Evolutionary conservation across 2,113 vertebrate genomes (phyloP).

Genomic region (Myiagra hebetior): DNA sequence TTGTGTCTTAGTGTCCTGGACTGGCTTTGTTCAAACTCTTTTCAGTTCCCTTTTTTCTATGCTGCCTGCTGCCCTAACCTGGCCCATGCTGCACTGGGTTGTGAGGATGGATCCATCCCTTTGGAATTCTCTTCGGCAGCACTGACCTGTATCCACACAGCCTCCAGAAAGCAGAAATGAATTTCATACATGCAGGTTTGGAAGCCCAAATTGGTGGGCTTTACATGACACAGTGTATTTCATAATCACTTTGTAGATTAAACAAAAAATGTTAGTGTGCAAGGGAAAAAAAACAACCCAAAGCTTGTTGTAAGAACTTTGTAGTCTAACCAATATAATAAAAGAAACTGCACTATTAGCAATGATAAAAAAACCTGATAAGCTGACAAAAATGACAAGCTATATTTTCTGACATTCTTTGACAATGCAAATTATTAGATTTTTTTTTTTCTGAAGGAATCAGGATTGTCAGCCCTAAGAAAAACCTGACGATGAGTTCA

Average conservation of each 20-base stretch:
- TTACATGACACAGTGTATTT: background rate
- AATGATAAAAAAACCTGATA: background rate
- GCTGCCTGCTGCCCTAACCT: background rate
- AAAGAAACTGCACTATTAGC: background rate
- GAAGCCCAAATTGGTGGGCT: background rate
- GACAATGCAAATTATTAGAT: background rate
- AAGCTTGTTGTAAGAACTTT: background rate
- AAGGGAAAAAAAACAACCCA: background rate
- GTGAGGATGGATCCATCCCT: background rate
- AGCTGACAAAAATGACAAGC: conserved; percentile 40
- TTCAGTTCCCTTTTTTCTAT: background rate
- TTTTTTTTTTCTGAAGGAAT: background rate
- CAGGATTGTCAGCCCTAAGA: background rate
- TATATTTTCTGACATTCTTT: conserved; percentile 17
- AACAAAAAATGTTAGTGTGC: background rate
- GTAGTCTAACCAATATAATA: background rate
- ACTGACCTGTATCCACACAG: background rate
- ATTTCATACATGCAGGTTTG: background rate
- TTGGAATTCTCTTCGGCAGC: background rate
- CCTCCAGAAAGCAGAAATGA: background rate
- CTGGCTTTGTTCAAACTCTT: background rate
- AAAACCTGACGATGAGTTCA: background rate
- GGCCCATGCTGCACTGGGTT: background rate
- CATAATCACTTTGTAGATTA: background rate
- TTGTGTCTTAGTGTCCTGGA: background rate